Percentiles rank a stretch among this genome's conserved stretches.
These are phyloP conservation scores for Miniopterus natalensis DNA, from an alignment of 2,113 vertebrate genomes.

Conservation along the genomic window DNA sequence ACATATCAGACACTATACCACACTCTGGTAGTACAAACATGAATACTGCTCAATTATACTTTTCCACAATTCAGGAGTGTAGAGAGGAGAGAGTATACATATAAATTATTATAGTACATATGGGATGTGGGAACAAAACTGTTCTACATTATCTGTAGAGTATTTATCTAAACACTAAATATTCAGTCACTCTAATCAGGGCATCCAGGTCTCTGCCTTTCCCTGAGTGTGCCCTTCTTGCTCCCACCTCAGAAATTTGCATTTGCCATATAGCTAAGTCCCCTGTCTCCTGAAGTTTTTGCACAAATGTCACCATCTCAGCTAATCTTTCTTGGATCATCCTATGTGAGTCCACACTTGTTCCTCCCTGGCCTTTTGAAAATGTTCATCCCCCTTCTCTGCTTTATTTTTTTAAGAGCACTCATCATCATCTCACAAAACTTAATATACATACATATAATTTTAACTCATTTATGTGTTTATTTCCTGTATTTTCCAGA, in stretches of 20 bases:
- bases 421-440: not conserved
- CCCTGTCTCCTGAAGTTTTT: not conserved
- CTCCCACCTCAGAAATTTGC: fast-evolving
- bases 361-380: not conserved
- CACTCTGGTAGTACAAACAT: not conserved
- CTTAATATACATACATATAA: not conserved
- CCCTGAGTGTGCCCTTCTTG: not conserved
- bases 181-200: not conserved
- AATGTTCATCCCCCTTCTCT: not conserved
- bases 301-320: not conserved
- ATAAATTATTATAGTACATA: not conserved
- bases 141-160: not conserved
- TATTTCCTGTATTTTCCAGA: not conserved
- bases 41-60: not conserved
- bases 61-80: not conserved
- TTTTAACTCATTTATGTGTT: not conserved
- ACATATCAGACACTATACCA: not conserved
- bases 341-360: no score
- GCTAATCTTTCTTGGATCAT: not conserved
- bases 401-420: not conserved
- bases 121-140: not conserved
- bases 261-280: not conserved
- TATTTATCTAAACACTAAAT: not conserved
- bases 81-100: not conserved
- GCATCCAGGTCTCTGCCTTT: not conserved